Conservation (phyloP, 2,797 vertebrate species). For the Catamblyrhynchus diadema region DNA sequence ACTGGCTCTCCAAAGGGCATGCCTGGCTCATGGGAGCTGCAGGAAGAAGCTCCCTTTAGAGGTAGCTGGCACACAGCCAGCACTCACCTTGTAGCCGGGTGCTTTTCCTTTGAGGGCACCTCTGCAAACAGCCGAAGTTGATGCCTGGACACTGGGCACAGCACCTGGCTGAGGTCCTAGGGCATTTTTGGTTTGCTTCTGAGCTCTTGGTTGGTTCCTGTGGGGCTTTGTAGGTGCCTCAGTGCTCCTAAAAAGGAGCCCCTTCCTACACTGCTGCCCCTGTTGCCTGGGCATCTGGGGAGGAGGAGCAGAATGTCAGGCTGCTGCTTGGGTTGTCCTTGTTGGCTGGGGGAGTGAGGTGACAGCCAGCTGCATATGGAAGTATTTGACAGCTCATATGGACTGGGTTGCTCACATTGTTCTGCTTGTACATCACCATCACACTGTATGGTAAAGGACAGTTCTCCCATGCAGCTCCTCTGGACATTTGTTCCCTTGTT, state of each 20-base stretch:
- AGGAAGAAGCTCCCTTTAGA: not conserved
- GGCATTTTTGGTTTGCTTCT: not conserved
- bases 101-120: not conserved
- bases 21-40: not conserved
- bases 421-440: fast-evolving
- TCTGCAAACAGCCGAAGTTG: fast-evolving
- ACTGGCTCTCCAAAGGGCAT: not conserved
- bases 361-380: not conserved
- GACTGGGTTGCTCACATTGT: not conserved
- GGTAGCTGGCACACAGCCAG: not conserved
- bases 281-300: not conserved
- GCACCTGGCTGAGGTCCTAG: not conserved
- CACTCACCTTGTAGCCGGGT: not conserved
- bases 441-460: fast-evolving
- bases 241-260: fast-evolving
- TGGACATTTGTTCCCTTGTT: not conserved
- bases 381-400: not conserved
- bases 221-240: fast-evolving
- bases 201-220: not conserved
- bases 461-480: not conserved
- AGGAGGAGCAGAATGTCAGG: not conserved
- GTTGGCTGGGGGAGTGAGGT: not conserved
- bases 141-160: not conserved
- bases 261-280: not conserved
- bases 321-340: not conserved